Conservation (phyloP, 2,888 invertebrate species). For the Lasioglossum zephyrum region DNA sequence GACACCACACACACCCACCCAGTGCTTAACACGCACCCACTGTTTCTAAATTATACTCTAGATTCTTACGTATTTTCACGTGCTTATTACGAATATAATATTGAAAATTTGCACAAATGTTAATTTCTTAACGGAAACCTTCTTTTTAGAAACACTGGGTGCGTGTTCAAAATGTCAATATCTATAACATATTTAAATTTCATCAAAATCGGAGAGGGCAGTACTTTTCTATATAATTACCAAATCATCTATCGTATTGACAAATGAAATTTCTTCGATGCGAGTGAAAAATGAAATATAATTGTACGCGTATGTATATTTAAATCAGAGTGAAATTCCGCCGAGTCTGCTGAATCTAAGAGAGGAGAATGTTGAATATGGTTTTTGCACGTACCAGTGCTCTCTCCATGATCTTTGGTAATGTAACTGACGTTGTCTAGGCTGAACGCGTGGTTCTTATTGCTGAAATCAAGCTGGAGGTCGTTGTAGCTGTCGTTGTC, state of each 20-base stretch:
- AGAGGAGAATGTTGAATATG: neutral
- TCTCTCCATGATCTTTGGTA: conserved; percentile 91
- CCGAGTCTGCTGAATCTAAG: neutral
- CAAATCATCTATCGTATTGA: neutral
- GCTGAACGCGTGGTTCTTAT: conserved; percentile 94
- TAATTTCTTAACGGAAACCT: no score
- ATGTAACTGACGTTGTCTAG: conserved; percentile 95
- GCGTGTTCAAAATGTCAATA: no score
- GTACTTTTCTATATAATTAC: no score
- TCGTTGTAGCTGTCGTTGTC: conserved; percentile 92
- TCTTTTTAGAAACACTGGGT: no score
- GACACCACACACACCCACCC: no score
- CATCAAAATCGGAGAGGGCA: no score
- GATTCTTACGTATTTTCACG: no score
- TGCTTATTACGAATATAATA: no score
- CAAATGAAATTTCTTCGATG: neutral
- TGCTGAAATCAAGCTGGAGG: conserved; percentile 93
- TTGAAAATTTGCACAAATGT: no score
- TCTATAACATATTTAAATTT: no score
- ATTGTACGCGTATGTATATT: neutral
- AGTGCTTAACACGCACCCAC: no score
- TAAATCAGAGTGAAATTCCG: neutral
- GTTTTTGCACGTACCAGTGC: conserved; percentile 78
- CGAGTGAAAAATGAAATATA: neutral
- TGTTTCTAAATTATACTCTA: no score